Evolutionary conservation across 2,888 invertebrate species (phyloP).

Genomic region (Drosophila longiperda): DNA sequence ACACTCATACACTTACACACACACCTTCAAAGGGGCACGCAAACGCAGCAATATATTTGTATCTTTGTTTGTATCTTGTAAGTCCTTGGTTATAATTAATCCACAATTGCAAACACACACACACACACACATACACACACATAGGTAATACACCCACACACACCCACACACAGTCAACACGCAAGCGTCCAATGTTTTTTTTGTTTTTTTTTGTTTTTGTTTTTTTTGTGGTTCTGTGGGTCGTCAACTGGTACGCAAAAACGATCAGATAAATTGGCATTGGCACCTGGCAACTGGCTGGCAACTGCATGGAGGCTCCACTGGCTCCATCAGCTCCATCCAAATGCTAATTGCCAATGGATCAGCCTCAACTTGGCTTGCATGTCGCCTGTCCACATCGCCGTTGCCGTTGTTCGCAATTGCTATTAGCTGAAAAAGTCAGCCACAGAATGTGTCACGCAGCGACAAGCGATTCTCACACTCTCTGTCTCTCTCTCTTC

Average conservation of each 20-base stretch:
- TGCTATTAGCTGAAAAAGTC: constrained; percentile 71
- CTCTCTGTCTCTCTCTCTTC: neutral
- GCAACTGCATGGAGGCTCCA: constrained; percentile 19
- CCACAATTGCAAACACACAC: constrained; percentile 71
- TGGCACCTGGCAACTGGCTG: constrained; percentile 56
- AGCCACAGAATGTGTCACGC: constrained; percentile 74
- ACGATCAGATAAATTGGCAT: constrained; percentile 68
- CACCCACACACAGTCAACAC: constrained; percentile 39
- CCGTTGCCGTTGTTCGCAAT: constrained; percentile 23
- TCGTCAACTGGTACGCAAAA: constrained; percentile 54
- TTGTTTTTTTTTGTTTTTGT: neutral
- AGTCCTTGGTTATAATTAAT: constrained; percentile 80
- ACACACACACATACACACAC: constrained; percentile 23
- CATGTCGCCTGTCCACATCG: constrained; percentile 56
- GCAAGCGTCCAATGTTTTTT: constrained; percentile 55
- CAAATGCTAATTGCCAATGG: constrained; percentile 79
- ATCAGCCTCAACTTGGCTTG: constrained; percentile 68
- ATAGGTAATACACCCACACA: constrained; percentile 15
- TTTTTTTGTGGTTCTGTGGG: constrained; percentile 19
- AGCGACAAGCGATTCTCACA: constrained; percentile 30
- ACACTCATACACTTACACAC: constrained; percentile 38
- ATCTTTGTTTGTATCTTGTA: constrained; percentile 75
- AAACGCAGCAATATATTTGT: constrained; percentile 58
- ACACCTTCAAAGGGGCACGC: constrained; percentile 19
- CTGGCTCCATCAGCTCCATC: constrained; percentile 42